Evolutionary conservation across 2,113 vertebrate species (phyloP).

Genomic region (Papio anubis): DNA sequence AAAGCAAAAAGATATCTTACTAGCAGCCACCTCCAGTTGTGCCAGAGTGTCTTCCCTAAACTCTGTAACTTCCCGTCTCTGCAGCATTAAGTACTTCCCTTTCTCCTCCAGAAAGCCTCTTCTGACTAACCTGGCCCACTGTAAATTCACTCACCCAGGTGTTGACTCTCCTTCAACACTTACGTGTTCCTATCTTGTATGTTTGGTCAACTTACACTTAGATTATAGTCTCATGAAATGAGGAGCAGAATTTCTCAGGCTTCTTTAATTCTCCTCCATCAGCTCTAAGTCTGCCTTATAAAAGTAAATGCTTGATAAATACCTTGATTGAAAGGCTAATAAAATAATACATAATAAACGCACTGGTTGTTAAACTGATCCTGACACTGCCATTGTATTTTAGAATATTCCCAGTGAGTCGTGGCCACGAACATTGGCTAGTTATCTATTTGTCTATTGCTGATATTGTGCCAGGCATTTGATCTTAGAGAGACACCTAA

Average conservation of each 20-base stretch:
- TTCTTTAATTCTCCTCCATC: background rate
- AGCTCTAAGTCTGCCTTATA: background rate
- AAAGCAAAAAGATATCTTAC: background rate
- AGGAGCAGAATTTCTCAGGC: background rate
- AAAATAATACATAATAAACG: background rate
- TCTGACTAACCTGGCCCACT: background rate
- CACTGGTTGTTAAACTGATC: background rate
- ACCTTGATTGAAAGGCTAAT: background rate
- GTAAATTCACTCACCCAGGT: background rate
- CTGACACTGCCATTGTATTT: background rate
- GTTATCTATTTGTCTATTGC: background rate
- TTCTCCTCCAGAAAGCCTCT: background rate
- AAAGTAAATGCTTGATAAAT: background rate
- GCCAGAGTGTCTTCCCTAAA: rapidly evolving
- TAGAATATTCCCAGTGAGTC: background rate
- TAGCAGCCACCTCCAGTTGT: background rate
- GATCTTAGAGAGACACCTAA: background rate
- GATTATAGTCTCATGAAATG: background rate
- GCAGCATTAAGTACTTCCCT: background rate
- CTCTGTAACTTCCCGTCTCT: background rate
- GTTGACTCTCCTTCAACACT: background rate
- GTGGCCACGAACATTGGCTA: background rate
- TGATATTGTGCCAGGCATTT: background rate
- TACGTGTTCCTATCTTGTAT: background rate
- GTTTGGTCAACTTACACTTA: background rate